Evolutionary conservation across 2,113 vertebrate species (phyloP).

Genomic region (Oreocharis arfaki): DNA sequence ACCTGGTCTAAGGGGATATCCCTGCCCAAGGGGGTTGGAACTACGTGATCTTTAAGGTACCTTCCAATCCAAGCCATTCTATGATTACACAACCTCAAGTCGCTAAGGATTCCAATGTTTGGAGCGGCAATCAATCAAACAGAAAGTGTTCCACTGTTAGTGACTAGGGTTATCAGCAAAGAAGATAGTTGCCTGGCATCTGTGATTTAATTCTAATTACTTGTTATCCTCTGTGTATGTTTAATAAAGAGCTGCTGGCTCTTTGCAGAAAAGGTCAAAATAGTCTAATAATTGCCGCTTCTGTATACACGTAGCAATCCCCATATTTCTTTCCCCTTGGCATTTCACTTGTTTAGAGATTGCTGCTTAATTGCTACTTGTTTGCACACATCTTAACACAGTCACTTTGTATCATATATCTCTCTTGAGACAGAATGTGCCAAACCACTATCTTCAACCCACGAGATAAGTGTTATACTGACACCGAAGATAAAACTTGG

Average conservation of each 20-base stretch:
- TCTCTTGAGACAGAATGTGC: neutral
- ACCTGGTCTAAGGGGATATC: neutral
- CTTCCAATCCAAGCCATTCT: neutral
- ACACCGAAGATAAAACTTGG: neutral
- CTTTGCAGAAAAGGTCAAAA: constrained; percentile 1
- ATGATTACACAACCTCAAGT: neutral
- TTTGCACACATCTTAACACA: neutral
- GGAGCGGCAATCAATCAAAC: neutral
- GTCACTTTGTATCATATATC: neutral
- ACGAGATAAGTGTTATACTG: neutral
- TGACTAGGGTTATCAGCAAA: neutral
- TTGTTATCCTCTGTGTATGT: neutral
- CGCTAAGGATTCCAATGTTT: neutral
- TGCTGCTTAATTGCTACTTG: neutral
- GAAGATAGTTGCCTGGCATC: neutral
- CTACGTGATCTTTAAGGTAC: neutral
- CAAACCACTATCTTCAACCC: neutral
- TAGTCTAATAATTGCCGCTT: neutral
- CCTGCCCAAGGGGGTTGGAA: neutral
- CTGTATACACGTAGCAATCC: neutral
- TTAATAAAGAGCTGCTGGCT: neutral
- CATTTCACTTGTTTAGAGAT: constrained; percentile 1
- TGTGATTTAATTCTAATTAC: constrained; percentile 31
- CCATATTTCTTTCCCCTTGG: neutral
- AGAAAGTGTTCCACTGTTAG: neutral